These are phyloP conservation scores for Corvus hawaiiensis DNA, from an alignment of 2,113 vertebrate species.

Conservation along the genomic window DNA sequence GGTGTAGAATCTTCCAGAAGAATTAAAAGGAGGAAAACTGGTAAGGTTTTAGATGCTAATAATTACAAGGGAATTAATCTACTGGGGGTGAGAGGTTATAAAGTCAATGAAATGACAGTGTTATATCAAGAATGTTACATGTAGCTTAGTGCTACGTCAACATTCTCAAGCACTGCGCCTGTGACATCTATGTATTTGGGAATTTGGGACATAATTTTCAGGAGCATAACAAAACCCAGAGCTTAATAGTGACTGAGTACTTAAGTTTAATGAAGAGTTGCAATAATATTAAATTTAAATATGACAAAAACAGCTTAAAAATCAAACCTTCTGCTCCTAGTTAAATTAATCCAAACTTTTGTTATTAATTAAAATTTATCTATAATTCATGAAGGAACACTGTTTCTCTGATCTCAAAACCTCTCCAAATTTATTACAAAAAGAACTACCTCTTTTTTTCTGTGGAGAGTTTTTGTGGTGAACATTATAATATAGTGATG, in stretches of 20 bases:
- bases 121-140: background rate
- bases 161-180: background rate
- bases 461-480: background rate
- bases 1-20: background rate
- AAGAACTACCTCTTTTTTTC: background rate
- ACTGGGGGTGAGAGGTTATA: background rate
- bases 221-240: background rate
- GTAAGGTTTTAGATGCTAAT: background rate
- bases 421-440: background rate
- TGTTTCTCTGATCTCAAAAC: background rate
- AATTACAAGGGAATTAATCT: background rate
- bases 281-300: background rate
- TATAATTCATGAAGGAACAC: background rate
- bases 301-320: background rate
- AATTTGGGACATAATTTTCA: background rate
- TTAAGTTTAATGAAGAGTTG: background rate
- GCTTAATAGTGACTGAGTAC: background rate
- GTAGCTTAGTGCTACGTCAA: background rate
- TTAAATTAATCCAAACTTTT: background rate
- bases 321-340: background rate
- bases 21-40: background rate
- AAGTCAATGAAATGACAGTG: background rate
- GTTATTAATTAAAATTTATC: background rate
- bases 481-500: background rate
- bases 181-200: background rate